Conservation (phyloP, 2,113 vertebrate species). For the Lasiurus borealis region DNA sequence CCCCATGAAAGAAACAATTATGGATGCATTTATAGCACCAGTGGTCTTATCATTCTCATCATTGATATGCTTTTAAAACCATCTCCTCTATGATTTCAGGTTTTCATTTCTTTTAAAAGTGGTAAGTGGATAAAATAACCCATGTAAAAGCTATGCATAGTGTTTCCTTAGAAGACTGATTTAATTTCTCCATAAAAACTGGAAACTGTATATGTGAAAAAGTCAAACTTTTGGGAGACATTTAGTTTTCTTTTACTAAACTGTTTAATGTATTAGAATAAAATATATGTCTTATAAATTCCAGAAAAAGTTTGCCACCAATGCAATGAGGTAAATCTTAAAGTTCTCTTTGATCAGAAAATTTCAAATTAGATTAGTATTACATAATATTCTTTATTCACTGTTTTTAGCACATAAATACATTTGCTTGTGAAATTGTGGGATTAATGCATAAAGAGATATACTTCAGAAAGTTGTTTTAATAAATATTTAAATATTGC, state of each 20-base stretch:
- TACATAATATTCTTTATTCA: neutral
- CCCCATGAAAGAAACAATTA: neutral
- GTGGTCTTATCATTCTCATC: neutral
- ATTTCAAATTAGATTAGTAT: neutral
- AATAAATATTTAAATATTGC: neutral
- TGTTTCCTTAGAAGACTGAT: neutral
- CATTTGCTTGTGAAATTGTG: neutral
- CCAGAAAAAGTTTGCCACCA: neutral
- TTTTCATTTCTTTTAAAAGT: conserved; percentile 23
- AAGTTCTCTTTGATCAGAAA: neutral
- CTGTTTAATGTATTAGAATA: neutral
- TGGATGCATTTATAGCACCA: neutral
- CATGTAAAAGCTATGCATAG: neutral
- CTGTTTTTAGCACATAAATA: neutral
- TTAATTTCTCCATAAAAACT: conserved; percentile 20
- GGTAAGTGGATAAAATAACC: neutral
- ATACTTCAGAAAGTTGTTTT: neutral
- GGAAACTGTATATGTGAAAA: neutral
- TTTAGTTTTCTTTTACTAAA: conserved; percentile 35
- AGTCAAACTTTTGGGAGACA: neutral
- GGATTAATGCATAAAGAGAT: neutral
- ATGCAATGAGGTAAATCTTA: neutral
- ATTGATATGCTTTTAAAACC: neutral
- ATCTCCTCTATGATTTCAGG: neutral
- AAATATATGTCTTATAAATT: neutral